phyloP scores from a whole-genome alignment of 2,888 invertebrate genomes.

The Podabrus alpinus region DNA sequence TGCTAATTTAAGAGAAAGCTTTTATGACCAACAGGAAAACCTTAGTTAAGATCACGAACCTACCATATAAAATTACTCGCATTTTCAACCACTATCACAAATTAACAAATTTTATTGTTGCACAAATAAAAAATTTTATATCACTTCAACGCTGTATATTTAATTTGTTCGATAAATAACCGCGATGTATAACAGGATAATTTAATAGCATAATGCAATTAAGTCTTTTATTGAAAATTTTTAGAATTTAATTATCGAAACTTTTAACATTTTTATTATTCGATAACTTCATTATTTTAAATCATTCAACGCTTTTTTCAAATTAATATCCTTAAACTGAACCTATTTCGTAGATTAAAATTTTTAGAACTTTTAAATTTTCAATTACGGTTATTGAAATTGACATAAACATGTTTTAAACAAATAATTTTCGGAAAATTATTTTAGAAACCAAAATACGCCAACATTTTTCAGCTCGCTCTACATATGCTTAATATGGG shows the following conservation, averaged over 20 bases:
- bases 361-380: not conserved
- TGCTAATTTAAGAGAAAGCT: slow-evolving; percentile 31
- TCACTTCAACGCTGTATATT: not conserved
- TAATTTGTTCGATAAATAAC: not conserved
- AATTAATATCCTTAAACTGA: not conserved
- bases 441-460: not conserved
- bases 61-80: slow-evolving; percentile 24
- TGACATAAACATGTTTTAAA: no score
- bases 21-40: slow-evolving; percentile 22
- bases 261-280: not conserved
- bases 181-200: not conserved
- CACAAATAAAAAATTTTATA: not conserved
- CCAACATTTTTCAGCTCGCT: not conserved
- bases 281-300: not conserved
- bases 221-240: not conserved
- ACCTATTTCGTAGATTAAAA: not conserved
- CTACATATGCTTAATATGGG: not conserved
- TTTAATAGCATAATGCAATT: not conserved
- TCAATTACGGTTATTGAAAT: no score
- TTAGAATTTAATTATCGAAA: not conserved
- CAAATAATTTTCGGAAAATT: not conserved
- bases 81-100: slow-evolving; percentile 5
- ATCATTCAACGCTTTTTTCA: not conserved
- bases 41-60: slow-evolving; percentile 23
- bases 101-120: slow-evolving; percentile 7